Evolutionary conservation across 2,797 vertebrate genomes (phyloP).

Genomic region (Artibeus lituratus): DNA sequence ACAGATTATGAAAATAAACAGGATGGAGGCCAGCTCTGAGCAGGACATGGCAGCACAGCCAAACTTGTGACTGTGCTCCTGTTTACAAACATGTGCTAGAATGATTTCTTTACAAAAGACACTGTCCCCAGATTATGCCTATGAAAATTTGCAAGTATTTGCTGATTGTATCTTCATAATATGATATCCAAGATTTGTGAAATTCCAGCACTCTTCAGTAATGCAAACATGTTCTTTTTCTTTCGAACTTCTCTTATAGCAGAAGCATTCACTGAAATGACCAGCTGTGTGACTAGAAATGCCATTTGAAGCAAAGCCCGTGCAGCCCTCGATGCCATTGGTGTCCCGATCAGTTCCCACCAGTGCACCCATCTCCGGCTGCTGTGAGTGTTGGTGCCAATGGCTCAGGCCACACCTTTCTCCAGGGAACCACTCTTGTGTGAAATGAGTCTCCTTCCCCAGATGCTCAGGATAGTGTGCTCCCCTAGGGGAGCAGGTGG

Average conservation of each 20-base stretch:
- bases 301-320: neutral
- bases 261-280: neutral
- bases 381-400: neutral
- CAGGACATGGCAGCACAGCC: rapidly evolving
- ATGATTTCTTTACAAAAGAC: neutral
- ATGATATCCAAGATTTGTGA: neutral
- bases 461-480: neutral
- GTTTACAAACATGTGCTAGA: neutral
- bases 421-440: neutral
- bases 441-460: neutral
- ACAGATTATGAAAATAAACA: neutral
- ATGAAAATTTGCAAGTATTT: neutral
- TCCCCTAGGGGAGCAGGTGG: neutral
- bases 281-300: neutral
- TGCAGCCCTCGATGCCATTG: too few species aligned
- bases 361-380: neutral
- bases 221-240: neutral
- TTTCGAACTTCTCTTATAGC: neutral
- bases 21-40: neutral
- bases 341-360: neutral
- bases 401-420: neutral
- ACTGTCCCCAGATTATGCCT: neutral
- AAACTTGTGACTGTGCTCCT: neutral
- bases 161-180: neutral
- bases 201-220: neutral